These are phyloP conservation scores for Drosophila anceps DNA, from an alignment of 2,888 invertebrate genomes.

Conservation along the genomic window DNA sequence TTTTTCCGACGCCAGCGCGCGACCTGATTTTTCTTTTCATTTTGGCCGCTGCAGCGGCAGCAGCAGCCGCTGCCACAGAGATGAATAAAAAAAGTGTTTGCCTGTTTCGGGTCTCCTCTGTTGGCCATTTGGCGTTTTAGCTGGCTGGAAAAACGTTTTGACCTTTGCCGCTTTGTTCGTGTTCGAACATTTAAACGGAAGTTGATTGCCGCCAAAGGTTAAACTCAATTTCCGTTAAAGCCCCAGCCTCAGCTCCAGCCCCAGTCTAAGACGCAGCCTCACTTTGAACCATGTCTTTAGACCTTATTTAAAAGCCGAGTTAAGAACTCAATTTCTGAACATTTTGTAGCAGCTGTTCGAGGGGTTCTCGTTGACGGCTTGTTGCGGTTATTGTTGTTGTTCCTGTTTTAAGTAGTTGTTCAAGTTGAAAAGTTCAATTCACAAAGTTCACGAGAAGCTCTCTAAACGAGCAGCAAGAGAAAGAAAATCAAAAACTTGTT, in stretches of 20 bases:
- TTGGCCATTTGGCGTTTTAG: slow-evolving; percentile 47
- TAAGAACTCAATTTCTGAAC: slow-evolving; percentile 71
- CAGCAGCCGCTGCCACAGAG: slow-evolving; percentile 9
- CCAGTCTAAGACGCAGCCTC: slow-evolving; percentile 25
- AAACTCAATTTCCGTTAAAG: slow-evolving; percentile 79
- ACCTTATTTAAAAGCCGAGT: slow-evolving; percentile 29
- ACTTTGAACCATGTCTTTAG: slow-evolving; percentile 16
- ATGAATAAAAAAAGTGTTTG: slow-evolving; percentile 56
- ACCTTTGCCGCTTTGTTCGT: slow-evolving; percentile 74
- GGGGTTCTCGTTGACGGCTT: slow-evolving; percentile 50
- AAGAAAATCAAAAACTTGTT: not conserved
- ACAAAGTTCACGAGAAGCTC: slow-evolving; percentile 41
- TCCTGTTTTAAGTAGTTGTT: slow-evolving; percentile 53
- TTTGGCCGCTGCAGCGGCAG: slow-evolving; percentile 41
- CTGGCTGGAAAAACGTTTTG: slow-evolving; percentile 70
- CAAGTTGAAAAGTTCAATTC: slow-evolving; percentile 63
- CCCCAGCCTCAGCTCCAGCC: slow-evolving; percentile 34
- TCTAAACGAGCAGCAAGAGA: not conserved
- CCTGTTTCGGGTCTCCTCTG: slow-evolving; percentile 13
- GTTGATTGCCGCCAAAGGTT: slow-evolving; percentile 81
- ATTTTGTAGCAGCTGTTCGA: slow-evolving; percentile 53
- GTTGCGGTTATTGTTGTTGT: slow-evolving; percentile 28
- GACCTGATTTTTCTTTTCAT: slow-evolving; percentile 82
- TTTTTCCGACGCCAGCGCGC: slow-evolving; percentile 68
- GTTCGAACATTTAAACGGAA: slow-evolving; percentile 82